phyloP scores from a whole-genome alignment of 2,888 invertebrate genomes.

The Xylota sylvarum region DNA sequence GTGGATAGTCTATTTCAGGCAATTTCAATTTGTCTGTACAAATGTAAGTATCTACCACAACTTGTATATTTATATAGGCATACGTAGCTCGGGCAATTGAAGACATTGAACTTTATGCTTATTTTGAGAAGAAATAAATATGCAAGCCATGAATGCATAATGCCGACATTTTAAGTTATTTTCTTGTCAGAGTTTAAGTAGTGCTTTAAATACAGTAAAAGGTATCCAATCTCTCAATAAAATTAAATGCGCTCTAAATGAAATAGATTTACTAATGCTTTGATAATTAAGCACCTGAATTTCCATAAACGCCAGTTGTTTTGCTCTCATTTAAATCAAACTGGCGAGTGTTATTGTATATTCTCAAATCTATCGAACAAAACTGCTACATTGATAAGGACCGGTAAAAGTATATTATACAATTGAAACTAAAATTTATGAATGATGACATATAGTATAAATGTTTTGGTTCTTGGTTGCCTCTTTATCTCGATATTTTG shows the following conservation, averaged over 20 bases:
- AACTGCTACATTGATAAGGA: background rate
- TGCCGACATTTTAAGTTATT: background rate
- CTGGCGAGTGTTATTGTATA: background rate
- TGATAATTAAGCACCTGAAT: too few species aligned
- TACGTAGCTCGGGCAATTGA: constrained; percentile 26
- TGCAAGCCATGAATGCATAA: constrained; percentile 16
- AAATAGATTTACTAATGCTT: too few species aligned
- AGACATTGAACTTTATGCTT: constrained; percentile 60
- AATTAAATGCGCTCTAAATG: background rate
- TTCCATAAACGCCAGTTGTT: too few species aligned
- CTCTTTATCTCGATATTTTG: too few species aligned
- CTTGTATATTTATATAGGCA: background rate
- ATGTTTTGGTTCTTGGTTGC: too few species aligned
- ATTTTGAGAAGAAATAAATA: constrained; percentile 52
- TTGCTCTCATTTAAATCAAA: too few species aligned
- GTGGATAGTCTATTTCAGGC: constrained; percentile 9
- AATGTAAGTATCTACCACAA: background rate
- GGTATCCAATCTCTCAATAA: constrained; percentile 76
- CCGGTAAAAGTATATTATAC: background rate
- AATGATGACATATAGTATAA: too few species aligned
- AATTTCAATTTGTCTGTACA: background rate
- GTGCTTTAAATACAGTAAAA: constrained; percentile 73
- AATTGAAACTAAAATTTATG: background rate
- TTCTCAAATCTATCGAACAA: background rate
- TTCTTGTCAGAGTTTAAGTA: constrained; percentile 59